A percentile compares a stretch with the other conserved stretches of the same genome.
These are phyloP conservation scores for Meleagris gallopavo DNA, from an alignment of 2,113 vertebrate genomes.

Conservation along the genomic window DNA sequence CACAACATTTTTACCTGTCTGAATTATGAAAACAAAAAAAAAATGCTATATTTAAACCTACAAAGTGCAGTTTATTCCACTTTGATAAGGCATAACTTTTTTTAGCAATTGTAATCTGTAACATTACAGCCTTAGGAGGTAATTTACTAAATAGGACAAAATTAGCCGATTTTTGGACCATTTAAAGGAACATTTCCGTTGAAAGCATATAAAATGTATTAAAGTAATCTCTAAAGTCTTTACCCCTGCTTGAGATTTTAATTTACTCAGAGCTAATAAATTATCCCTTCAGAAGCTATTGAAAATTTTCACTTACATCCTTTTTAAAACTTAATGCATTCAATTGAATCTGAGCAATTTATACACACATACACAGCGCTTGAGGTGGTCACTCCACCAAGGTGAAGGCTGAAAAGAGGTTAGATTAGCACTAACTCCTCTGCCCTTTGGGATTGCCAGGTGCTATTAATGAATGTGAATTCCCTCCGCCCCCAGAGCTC, in stretches of 20 bases:
- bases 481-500: slow-evolving; percentile 72
- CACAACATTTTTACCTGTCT: slow-evolving; percentile 51
- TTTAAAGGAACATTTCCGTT: slow-evolving; percentile 80
- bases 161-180: slow-evolving; percentile 82
- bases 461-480: slow-evolving; percentile 89
- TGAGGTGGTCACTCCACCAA: slow-evolving; percentile 83
- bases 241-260: slow-evolving; percentile 84
- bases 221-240: slow-evolving; percentile 83
- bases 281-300: slow-evolving; percentile 82
- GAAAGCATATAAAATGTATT: slow-evolving; percentile 81
- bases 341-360: slow-evolving; percentile 81
- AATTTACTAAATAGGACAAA: slow-evolving; percentile 83
- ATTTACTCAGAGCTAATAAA: slow-evolving; percentile 84
- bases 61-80: slow-evolving; percentile 63
- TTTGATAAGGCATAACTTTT: slow-evolving; percentile 68
- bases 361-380: slow-evolving; percentile 68
- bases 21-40: slow-evolving; percentile 63
- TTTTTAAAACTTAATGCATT: slow-evolving; percentile 80
- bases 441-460: slow-evolving; percentile 79
- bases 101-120: slow-evolving; percentile 76
- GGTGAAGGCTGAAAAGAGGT: slow-evolving; percentile 86
- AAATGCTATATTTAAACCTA: slow-evolving; percentile 59
- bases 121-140: slow-evolving; percentile 81
- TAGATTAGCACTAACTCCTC: slow-evolving; percentile 83
- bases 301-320: slow-evolving; percentile 80